Base-by-base conservation (phyloP, 2,113 vertebrate genomes). In the Lutjanus erythropterus region DNA sequence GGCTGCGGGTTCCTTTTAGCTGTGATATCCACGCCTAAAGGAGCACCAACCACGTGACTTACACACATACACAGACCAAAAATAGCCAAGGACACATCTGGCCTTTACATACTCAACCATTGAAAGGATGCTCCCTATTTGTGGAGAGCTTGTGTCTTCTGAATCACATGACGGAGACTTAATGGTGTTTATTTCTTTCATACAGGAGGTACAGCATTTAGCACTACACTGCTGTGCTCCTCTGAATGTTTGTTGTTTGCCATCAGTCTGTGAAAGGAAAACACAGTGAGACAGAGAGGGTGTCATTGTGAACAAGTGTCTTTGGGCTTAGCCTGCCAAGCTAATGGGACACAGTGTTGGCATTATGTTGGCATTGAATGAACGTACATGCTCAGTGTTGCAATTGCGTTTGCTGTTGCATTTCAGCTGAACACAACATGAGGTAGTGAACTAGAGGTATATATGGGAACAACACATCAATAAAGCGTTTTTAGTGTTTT, bases 21-120 rank as follows among this genome's bases (percentile, higher is more conserved):
- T 4, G 5, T 56, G 62, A 66, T 60, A 55, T 59, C 71, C 59
- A 44, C 15, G 59, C 66, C 62, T 35, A 53, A 25, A 68, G 72
- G 64, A 39, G 18, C 41, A 37, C 6, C 7, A 1, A 58, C n/a
- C 89, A 87, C 50, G 75, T 87, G 84, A 89, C 80, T 62, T 59
- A 9, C 65, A 42, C 47, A 55, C 62, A 67, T 27, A 37, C 55
- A 65, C 67, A 29, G 39, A 39, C 78, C 41, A 71, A n/a, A 86
- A 83, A 82, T 86, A 84, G 35, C 65, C 21, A 71, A 0, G 39
- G 31, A 52, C 11, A 0, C 83, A 83, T 80, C 66, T 86, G 84
- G 66, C 66, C 68, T 61, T 82, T 1, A 77, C 55, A 46, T 65
- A 60, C 78, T 62, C 71, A 67, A 10, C 69, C 56, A 33, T 47